Conservation (phyloP, 1,140 invertebrate genomes). For the Trachymyrmex cornetzi region DNA sequence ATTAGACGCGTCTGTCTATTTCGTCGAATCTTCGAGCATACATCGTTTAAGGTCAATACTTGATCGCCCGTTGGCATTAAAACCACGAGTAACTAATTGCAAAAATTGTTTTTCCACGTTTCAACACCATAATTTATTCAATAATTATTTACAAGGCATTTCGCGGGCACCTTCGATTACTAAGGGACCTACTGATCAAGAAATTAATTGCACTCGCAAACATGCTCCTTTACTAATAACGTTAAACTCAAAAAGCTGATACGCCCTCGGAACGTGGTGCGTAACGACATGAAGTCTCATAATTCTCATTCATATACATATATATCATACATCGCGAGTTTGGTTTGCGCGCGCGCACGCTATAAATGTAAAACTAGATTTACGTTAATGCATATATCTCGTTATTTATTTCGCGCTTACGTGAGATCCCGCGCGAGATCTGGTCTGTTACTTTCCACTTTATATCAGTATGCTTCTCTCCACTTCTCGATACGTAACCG, state of each 20-base stretch:
- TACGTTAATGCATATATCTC: constrained; percentile 43
- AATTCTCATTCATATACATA: constrained; percentile 7
- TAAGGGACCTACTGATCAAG: background rate
- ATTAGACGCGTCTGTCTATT: background rate
- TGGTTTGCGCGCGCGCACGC: background rate
- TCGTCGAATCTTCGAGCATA: background rate
- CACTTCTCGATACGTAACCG: constrained; percentile 23
- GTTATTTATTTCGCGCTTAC: constrained; percentile 49
- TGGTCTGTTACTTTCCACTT: constrained; percentile 54
- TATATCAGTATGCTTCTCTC: constrained; percentile 40
- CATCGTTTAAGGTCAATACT: constrained; percentile 29
- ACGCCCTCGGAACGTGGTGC: background rate
- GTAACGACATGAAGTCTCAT: constrained; percentile 3
- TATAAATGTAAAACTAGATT: constrained; percentile 48
- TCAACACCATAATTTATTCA: constrained; percentile 29
- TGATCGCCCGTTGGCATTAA: constrained; percentile 22
- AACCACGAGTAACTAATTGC: constrained; percentile 28
- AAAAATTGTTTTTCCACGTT: constrained; percentile 7
- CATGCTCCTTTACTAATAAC: background rate
- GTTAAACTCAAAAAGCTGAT: constrained; percentile 7
- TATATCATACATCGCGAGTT: constrained; percentile 5
- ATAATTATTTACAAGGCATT: background rate
- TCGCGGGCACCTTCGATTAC: constrained; percentile 3
- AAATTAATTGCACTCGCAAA: constrained; percentile 5
- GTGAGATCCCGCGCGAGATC: constrained; percentile 40